Evolutionary conservation across 1,140 invertebrate species (phyloP), one percentile per base, ranked within the genome.

Genomic region (Nixonia krombeini): DNA sequence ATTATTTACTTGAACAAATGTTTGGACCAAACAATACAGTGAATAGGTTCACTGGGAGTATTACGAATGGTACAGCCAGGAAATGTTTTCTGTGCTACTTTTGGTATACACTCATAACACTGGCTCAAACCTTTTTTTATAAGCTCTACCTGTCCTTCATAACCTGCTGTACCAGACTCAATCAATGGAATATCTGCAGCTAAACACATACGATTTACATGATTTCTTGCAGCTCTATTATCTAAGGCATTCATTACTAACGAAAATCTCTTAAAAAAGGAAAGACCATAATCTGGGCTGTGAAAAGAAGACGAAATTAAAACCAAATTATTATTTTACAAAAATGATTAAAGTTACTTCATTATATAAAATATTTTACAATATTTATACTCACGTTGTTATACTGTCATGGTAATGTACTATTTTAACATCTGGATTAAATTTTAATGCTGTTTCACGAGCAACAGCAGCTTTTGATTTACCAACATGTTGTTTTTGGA

Each of bases 1-100:
- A n/a, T n/a, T n/a, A 86, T 90, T 89, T 87, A 96, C 94, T 99
- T 99, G 81, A 99, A 99, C 9, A 99, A 88, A 89, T 98, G 96
- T 83, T 99, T 99, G 0, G 96, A 94, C 98, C 98, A 99, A 1
- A 99, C 96, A 73, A 99, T 97, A 80, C 98, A 99, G 84, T 99
- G 98, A 71, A 99, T 98, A 0, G 96, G 94, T 81, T 99, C 97
- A 8, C 96, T 98, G n/a, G 98, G 98, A 3, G 98, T 99, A 78
- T 99, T 99, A 38, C 98, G 88, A 69, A 99, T 99, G 0, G 98
- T 99, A 84, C 98, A 99, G 1, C 96, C 96, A 1, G 98, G 97
- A 85, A 92, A 99, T 7, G 93, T 94, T 83, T 97, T 97, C 75
- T 96, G 94, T 35, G 91, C 87, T 23, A 94, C 90, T 84, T 97